Conservation (phyloP, 2,113 vertebrate species). For the Hemiscyllium ocellatum region DNA sequence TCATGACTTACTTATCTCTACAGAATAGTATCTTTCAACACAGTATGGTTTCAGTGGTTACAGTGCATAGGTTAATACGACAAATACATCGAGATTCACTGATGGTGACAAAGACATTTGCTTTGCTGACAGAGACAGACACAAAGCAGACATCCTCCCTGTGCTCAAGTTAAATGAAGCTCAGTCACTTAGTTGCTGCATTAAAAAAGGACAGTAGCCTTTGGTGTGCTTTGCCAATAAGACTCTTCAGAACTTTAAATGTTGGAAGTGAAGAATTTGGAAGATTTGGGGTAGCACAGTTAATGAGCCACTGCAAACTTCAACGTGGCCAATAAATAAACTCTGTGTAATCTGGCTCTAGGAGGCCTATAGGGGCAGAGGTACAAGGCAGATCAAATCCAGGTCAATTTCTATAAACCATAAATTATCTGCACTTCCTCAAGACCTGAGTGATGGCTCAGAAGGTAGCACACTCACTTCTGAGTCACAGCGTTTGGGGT, state of each 20-base stretch:
- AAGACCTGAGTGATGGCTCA: not conserved
- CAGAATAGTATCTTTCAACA: not conserved
- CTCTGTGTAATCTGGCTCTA: not conserved
- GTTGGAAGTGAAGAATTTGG: not conserved
- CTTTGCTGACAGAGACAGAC: not conserved
- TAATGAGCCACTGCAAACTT: not conserved
- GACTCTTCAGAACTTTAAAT: not conserved
- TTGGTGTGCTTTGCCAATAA: not conserved
- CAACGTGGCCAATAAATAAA: not conserved
- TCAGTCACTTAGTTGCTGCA: not conserved
- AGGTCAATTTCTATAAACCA: not conserved
- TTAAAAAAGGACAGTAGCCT: not conserved
- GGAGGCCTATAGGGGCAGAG: not conserved
- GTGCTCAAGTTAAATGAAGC: not conserved
- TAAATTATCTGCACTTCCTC: no score
- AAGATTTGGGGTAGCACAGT: not conserved
- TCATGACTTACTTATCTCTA: not conserved
- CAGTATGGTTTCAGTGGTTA: not conserved
- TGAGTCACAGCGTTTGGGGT: not conserved
- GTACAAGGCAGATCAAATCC: not conserved
- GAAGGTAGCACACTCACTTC: not conserved
- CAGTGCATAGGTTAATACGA: not conserved
- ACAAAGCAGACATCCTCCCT: not conserved
- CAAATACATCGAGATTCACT: not conserved
- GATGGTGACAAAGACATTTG: not conserved